Evolutionary conservation across 37 sponge, comb jelly and placozoan genomes (phyloP), one percentile per base, ranked within the genome.

Genomic region (Axinella damicornis): DNA sequence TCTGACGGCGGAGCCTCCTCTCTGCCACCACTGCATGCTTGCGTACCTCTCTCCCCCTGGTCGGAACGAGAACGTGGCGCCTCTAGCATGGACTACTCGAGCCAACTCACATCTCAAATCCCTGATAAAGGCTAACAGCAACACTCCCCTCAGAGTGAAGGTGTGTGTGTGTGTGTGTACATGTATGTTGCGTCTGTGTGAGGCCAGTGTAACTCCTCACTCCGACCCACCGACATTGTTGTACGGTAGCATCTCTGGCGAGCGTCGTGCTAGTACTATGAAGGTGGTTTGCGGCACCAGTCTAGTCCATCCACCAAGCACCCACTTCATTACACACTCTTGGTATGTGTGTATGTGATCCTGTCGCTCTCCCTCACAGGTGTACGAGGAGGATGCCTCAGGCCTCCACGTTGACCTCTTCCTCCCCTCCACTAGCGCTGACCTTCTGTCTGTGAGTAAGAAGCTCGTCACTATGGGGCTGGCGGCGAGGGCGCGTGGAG

Each of bases 401-500:
- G 74, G 74, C 28, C 56, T 53, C 74, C 54, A 53, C n/a, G 56
- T 53, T 27, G 74, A 73, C 74, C 27, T 73, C 28, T 22, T 73
- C 16, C 22, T 54, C 46, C 46, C 46, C 6, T 46, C 46, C 6
- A 9, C 9, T 1, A 56, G 74, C 28, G 30, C 74, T 5, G 0
- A 37, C 25, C 30, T 24, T 31, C 5, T n/a, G 4, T 73, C 74
- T 53, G 55, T 73, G 0, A 21, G 74, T 0, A 1, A 73, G 24
- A 73, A 20, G 55, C 56, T 73, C 17, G 15, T 73, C 30, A 11
- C 17, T 17, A 15, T 15, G 19, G 31, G 56, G 31, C 31, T 55
- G 2, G 74, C 74, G 31, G 54, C 9, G 19, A 17, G 11, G 55
- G 12, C 55, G 12, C 18, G 31, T 24, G 30, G 14, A 16, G 5